Percentiles rank a stretch among this genome's conserved stretches.
Conservation (phyloP, 2,888 invertebrate genomes). For the Agrotis ipsilon region DNA sequence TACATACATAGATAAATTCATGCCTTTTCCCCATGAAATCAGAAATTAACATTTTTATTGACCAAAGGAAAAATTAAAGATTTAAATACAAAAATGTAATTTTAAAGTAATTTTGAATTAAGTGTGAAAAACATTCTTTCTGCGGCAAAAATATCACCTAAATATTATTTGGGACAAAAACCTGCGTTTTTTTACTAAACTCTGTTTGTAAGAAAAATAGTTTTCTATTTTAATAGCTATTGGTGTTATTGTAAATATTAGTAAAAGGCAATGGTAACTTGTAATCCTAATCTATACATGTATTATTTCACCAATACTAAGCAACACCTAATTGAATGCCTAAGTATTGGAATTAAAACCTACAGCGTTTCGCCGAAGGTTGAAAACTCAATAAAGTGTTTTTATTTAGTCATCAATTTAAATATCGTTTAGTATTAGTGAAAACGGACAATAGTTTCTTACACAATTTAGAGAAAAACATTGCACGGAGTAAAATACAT, state of each 20-base stretch:
- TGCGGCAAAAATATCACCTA: background rate
- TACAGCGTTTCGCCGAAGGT: background rate
- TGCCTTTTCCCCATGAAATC: too few relatives aligned
- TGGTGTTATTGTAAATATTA: conserved; percentile 11
- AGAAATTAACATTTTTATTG: background rate
- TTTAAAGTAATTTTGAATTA: background rate
- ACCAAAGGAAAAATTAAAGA: background rate
- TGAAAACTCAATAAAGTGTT: background rate
- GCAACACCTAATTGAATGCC: background rate
- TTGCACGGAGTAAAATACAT: conserved; percentile 15
- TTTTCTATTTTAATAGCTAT: conserved; percentile 19
- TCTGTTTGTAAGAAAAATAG: conserved; percentile 29
- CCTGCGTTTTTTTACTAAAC: background rate
- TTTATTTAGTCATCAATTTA: background rate
- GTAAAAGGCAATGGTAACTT: conserved; percentile 42
- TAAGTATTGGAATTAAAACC: background rate
- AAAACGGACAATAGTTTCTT: conserved; percentile 2
- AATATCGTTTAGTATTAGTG: background rate
- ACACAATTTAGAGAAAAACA: conserved; percentile 9
- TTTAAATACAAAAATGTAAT: background rate
- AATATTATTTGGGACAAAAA: conserved; percentile 3
- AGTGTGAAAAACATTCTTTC: background rate
- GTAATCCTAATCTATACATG: conserved; percentile 15
- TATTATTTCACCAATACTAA: background rate
- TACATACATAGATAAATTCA: too few relatives aligned